These are phyloP conservation scores for Acinonyx jubatus DNA, from an alignment of 2,113 vertebrate species.

Conservation along the genomic window DNA sequence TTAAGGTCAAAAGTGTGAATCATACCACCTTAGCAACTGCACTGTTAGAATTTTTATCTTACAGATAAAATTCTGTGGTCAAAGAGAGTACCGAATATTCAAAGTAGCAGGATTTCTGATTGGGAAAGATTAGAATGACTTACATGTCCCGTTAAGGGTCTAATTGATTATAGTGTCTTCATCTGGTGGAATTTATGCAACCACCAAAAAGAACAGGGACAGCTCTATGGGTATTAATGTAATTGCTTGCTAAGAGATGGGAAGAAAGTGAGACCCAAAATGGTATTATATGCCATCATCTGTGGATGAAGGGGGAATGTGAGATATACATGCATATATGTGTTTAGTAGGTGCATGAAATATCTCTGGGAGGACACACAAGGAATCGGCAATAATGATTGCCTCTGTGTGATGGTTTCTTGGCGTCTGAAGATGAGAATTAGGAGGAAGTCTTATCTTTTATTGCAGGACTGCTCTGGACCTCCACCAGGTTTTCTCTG, in stretches of 20 bases:
- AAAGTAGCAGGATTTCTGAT: neutral
- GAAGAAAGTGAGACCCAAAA: neutral
- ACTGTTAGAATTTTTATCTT: conserved; percentile 21
- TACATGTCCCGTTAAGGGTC: neutral
- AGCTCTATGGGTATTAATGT: neutral
- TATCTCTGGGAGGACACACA: neutral
- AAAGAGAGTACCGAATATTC: neutral
- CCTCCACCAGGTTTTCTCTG: neutral
- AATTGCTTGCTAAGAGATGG: neutral
- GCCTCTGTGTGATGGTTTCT: neutral
- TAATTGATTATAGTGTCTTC: neutral
- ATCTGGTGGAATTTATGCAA: neutral
- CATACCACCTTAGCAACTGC: neutral
- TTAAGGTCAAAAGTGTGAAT: neutral
- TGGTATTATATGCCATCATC: neutral
- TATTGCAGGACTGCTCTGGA: neutral
- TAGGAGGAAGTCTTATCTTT: neutral
- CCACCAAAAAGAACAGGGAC: neutral
- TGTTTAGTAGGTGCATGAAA: neutral
- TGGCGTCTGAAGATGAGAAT: neutral
- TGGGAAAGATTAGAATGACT: neutral
- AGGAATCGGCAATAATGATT: neutral
- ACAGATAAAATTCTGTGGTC: neutral
- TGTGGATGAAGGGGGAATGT: neutral
- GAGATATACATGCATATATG: neutral